phyloP scores from a whole-genome alignment of 2,797 vertebrate genomes.

The Fistularia commersonii region DNA sequence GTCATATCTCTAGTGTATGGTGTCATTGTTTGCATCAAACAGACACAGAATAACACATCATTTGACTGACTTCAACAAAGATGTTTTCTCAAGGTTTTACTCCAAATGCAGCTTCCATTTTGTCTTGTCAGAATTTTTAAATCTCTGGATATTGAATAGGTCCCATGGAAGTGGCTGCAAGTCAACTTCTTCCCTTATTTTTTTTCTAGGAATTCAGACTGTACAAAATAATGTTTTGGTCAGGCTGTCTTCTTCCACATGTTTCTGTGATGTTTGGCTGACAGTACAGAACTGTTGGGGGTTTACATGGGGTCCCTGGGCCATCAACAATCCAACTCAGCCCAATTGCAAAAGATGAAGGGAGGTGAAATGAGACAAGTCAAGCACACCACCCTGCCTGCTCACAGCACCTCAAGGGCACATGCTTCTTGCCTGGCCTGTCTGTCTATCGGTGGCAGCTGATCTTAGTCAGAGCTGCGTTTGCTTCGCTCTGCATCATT shows the following conservation, averaged over 20 bases:
- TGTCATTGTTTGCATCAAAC: constrained; percentile 29
- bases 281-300: constrained; percentile 41
- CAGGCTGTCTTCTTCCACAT: constrained; percentile 31
- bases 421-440: constrained; percentile 31
- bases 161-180: constrained; percentile 20
- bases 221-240: constrained; percentile 34
- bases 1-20: constrained; percentile 18
- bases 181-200: constrained; percentile 21
- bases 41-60: constrained; percentile 19
- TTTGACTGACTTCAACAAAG: constrained; percentile 11
- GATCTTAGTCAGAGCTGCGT: constrained; percentile 48
- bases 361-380: constrained; percentile 46
- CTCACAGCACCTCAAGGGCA: constrained; percentile 56
- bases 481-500: constrained; percentile 36
- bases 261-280: constrained; percentile 52
- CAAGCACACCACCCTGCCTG: constrained; percentile 36
- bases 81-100: constrained; percentile 17
- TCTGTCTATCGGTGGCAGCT: constrained; percentile 55
- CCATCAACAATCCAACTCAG: constrained; percentile 51
- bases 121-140: constrained; percentile 22
- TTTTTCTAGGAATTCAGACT: constrained; percentile 20
- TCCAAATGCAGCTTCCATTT: constrained; percentile 20
- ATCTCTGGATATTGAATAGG: constrained; percentile 13
- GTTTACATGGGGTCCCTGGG: constrained; percentile 41
- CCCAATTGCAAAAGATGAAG: constrained; percentile 54